phyloP scores from a whole-genome alignment of 1,140 invertebrate genomes.

The Pogonomyrmex barbatus region DNA sequence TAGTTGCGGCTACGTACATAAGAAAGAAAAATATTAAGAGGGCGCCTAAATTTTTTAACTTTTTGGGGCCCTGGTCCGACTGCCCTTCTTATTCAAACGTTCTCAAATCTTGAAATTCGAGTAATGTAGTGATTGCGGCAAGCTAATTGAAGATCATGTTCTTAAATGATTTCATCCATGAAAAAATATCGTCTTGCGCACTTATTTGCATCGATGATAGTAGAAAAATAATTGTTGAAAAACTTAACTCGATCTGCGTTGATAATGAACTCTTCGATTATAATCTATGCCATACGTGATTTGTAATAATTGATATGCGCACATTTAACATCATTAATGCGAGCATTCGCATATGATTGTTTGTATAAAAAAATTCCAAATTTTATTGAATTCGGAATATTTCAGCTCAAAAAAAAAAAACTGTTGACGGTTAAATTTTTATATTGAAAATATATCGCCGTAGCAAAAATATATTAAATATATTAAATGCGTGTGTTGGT shows the following conservation, averaged over 20 bases:
- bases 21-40: background rate
- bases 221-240: background rate
- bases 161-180: background rate
- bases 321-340: background rate
- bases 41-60: slow-evolving; percentile 25
- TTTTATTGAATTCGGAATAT: background rate
- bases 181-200: background rate
- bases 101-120: slow-evolving; percentile 22
- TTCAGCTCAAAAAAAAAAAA: background rate
- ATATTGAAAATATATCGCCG: background rate
- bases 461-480: background rate
- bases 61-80: background rate
- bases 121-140: background rate
- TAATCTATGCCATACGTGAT: background rate
- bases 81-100: slow-evolving; percentile 10
- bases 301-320: slow-evolving; percentile 14
- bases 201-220: background rate
- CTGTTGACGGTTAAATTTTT: background rate
- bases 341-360: background rate
- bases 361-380: background rate
- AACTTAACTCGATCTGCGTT: slow-evolving; percentile 8
- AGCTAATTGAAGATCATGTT: slow-evolving; percentile 18
- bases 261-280: background rate
- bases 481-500: background rate
- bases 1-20: slow-evolving; percentile 71